A percentile compares a stretch with the other conserved stretches of the same genome.
Evolutionary conservation across 92 coral and sea anemone species (phyloP).

Genomic region (Actinostola sp.): DNA sequence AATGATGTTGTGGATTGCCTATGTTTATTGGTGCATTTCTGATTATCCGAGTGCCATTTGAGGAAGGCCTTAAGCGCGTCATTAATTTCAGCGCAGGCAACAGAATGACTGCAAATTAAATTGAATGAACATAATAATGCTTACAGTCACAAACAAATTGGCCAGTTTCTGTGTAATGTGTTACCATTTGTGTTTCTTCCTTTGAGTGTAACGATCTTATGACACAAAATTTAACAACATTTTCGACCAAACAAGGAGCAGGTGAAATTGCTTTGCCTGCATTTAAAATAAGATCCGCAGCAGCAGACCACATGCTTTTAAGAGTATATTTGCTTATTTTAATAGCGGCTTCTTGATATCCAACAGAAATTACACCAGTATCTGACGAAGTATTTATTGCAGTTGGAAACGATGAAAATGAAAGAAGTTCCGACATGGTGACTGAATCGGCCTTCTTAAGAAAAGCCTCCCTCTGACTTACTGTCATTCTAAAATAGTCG

Average conservation of each 20-base stretch:
- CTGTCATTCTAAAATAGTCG: constrained; percentile 35
- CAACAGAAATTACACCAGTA: constrained; percentile 18
- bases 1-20: neutral
- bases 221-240: constrained; percentile 34
- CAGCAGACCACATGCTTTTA: constrained; percentile 53
- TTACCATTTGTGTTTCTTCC: constrained; percentile 43
- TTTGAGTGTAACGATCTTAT: constrained; percentile 23
- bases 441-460: constrained; percentile 18
- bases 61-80: neutral
- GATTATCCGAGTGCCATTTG: constrained; percentile 1
- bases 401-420: constrained; percentile 9
- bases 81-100: constrained; percentile 11
- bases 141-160: constrained; percentile 22
- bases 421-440: constrained; percentile 15
- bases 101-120: constrained; percentile 31
- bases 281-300: constrained; percentile 40
- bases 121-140: constrained; percentile 13
- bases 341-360: constrained; percentile 34
- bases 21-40: neutral
- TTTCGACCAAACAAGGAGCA: constrained; percentile 41
- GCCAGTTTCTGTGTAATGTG: constrained; percentile 32
- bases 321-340: constrained; percentile 28
- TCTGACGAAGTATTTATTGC: constrained; percentile 32
- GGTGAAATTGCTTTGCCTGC: constrained; percentile 31
- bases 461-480: constrained; percentile 27